Base-by-base conservation (phyloP, 2,797 vertebrate genomes). In the Anguilla pacifica region DNA sequence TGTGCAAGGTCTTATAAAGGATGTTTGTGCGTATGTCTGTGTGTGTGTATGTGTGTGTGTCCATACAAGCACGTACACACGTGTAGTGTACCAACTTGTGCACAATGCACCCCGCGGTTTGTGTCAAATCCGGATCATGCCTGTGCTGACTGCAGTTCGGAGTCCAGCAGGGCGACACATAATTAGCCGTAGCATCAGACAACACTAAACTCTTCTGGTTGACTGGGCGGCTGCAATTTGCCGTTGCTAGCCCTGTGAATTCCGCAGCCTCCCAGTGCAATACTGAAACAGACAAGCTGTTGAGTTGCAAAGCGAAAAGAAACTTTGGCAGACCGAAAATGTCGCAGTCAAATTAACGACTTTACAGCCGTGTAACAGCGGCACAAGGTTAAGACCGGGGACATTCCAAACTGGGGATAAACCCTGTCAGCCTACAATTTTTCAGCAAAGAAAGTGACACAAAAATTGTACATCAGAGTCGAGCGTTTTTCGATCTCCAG, bases 141-240 rank as follows among this genome's bases (percentile, higher is more conserved):
- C 70, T 3, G 28, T 3, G 70, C 70, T 6, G 19, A 74, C 13
- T 15, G 31, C 31, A 3, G 70, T 19, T 13, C 0, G 31, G 70
- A 74, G 70, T 74, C 70, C 70, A 67, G 1, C 70, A 13, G 70
- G 70, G 28, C 28, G 11, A 17, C 31, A 35, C 70, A 72, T 72
- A 74, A 74, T 74, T 74, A 74, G 70, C 70, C 31, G 13, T 74
- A 74, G 70, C 70, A 39, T 74, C 31, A 67, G 61, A 67, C n/a
- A n/a, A 6, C 7, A n/a, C 61, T 7, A n/a, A 67, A 67, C 61
- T n/a, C 61, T n/a, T n/a, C 61, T 7, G 61, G 22, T n/a, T 67
- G 61, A n/a, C 61, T n/a, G 61, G 22, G 5, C 7, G 61, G 61
- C 61, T n/a, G 61, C 22, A 67, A n/a, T 67, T 25, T n/a, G 61